Conservation (phyloP, 2,888 invertebrate genomes). For the Cordilura impudica region DNA sequence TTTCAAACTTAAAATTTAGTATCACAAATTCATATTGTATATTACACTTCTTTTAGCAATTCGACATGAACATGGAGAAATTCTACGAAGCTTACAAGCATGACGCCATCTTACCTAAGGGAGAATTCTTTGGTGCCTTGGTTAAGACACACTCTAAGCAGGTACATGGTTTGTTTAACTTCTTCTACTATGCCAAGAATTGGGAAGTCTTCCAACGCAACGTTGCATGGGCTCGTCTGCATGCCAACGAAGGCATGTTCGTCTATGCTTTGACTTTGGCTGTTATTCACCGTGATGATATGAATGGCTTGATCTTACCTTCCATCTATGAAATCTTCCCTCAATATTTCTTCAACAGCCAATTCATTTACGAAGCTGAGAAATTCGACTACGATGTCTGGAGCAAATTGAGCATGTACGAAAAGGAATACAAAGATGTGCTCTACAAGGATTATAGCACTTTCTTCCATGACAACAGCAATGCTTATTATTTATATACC, state of each 20-base stretch:
- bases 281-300: conserved; percentile 82
- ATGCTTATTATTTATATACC: conserved; percentile 58
- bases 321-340: conserved; percentile 86
- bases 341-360: conserved; percentile 83
- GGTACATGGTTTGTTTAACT: conserved; percentile 80
- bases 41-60: conserved; percentile 63
- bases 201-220: conserved; percentile 84
- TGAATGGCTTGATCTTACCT: conserved; percentile 82
- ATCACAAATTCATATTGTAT: no score
- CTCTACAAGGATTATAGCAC: conserved; percentile 68
- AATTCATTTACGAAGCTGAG: conserved; percentile 83
- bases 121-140: conserved; percentile 79
- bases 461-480: conserved; percentile 47
- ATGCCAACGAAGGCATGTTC: conserved; percentile 84
- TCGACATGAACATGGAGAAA: conserved; percentile 65
- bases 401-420: conserved; percentile 76
- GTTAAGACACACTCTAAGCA: conserved; percentile 79
- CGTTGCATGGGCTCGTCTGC: conserved; percentile 82
- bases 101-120: conserved; percentile 79
- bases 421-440: conserved; percentile 66
- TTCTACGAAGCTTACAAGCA: conserved; percentile 64
- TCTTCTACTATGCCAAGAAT: conserved; percentile 84
- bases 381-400: conserved; percentile 78
- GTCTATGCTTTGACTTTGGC: conserved; percentile 82
- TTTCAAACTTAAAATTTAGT: neutral